Percentiles rank a stretch among this genome's conserved stretches.
These are phyloP conservation scores for Lithophane leautieri DNA, from an alignment of 2,888 invertebrate genomes.

Conservation along the genomic window DNA sequence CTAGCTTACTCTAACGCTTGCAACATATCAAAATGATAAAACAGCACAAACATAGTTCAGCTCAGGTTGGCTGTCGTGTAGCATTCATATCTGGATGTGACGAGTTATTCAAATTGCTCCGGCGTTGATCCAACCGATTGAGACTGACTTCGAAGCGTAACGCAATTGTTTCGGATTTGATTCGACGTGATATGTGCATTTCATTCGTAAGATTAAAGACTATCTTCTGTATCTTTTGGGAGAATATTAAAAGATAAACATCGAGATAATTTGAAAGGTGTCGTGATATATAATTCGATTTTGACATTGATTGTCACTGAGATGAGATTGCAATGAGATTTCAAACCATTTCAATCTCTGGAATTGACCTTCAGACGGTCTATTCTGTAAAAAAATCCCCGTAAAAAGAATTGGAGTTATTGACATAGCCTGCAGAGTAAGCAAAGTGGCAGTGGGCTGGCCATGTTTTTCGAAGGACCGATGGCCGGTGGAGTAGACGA, in stretches of 20 bases:
- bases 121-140: slow-evolving; percentile 35
- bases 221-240: not conserved
- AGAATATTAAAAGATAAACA: no score
- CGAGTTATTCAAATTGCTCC: slow-evolving; percentile 47
- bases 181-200: slow-evolving; percentile 4
- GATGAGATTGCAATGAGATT: not conserved
- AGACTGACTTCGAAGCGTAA: slow-evolving; percentile 22
- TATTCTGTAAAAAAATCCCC: not conserved
- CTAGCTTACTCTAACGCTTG: not conserved
- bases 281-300: not conserved
- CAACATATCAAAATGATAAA: not conserved
- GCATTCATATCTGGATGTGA: slow-evolving; percentile 20
- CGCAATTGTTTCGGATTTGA: slow-evolving; percentile 36
- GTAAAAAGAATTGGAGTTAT: no score
- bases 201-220: not conserved
- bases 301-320: not conserved
- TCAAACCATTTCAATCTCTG: not conserved
- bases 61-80: not conserved
- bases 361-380: not conserved
- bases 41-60: slow-evolving; percentile 21
- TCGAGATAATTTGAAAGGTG: no score
- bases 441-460: no score
- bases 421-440: no score
- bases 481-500: no score
- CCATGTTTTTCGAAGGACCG: no score